Conservation (phyloP, 2,113 vertebrate genomes). For the Colossoma macropomum region DNA sequence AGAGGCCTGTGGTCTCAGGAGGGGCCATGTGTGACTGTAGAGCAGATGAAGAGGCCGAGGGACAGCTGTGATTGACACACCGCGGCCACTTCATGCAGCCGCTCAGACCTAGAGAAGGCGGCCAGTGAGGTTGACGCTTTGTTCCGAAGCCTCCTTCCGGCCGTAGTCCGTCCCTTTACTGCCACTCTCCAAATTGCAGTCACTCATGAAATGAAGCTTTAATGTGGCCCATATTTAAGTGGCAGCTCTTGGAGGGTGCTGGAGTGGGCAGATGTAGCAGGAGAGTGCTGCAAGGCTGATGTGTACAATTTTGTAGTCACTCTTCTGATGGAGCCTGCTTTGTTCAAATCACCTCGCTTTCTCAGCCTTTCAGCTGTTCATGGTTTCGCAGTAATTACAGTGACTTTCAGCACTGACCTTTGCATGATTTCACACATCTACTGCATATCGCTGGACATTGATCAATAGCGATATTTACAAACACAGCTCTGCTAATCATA, state of each 20-base stretch:
- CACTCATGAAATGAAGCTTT: conserved; percentile 51
- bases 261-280: conserved; percentile 16
- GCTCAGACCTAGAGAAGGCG: conserved; percentile 26
- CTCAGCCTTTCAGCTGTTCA: not conserved
- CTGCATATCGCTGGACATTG: conserved; percentile 5
- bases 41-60: conserved; percentile 50
- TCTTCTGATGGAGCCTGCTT: conserved; percentile 24
- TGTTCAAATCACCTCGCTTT: not conserved
- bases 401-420: not conserved
- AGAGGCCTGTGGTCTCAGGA: conserved; percentile 58
- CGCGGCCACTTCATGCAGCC: conserved; percentile 44
- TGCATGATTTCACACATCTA: conserved; percentile 7
- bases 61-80: conserved; percentile 57
- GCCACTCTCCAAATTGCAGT: conserved; percentile 46
- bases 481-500: conserved; percentile 1
- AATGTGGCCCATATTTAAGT: conserved; percentile 50
- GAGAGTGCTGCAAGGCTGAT: conserved; percentile 15
- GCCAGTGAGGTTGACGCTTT: conserved; percentile 26
- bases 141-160: conserved; percentile 28
- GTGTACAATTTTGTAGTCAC: conserved; percentile 17
- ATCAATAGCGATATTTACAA: conserved; percentile 19
- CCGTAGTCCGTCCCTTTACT: conserved; percentile 35
- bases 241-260: conserved; percentile 37
- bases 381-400: not conserved
- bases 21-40: conserved; percentile 59